Base-by-base conservation (phyloP, 2,113 vertebrate genomes). In the Protomyctophum bolini region DNA sequence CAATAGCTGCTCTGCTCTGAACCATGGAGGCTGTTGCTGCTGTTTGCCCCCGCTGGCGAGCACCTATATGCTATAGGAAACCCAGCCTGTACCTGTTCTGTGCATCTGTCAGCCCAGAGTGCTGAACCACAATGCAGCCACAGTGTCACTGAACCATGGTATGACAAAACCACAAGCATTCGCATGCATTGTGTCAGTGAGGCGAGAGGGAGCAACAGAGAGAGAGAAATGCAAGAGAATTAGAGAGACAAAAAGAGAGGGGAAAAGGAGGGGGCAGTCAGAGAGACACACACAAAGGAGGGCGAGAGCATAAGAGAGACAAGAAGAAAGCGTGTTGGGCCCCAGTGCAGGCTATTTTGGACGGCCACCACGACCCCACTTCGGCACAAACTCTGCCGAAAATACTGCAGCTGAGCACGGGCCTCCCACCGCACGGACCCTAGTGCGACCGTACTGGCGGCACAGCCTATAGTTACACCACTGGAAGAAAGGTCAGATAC, bases 61-160 rank as follows among this genome's bases (percentile, higher is more conserved):
- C 60, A 45, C 4, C 61, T 41, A 46, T 54, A 73, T 21, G 28
- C 57, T 68, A 77, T 58, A 84, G 87, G 81, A 91, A 87, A 66
- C 79, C 63, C 58, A 66, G 77, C 63, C 63, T 80, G 64, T 62
- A 83, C 77, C 70, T 86, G 79, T 58, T 52, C 12, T 50, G 69
- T 62, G 65, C 73, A 78, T 81, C 72, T 68, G 73, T 79, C 75
- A 81, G 70, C 82, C 77, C 7, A 49, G 70, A 75, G 59, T 71
- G 63, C 63, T 52, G 80, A 87, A 73, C 76, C 73, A 54, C 77
- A 84, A 69, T 67, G 80, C 4, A 5, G 47, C 63, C 52, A 63
- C 48, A 59, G 60, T 72, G 70, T 68, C 58, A 71, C 14, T 59
- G 68, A 76, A 41, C 33, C 48, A 21, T 15, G 3, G 67, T 79